Conservation (phyloP, 1,140 invertebrate species). For the Andricus grossulariae region DNA sequence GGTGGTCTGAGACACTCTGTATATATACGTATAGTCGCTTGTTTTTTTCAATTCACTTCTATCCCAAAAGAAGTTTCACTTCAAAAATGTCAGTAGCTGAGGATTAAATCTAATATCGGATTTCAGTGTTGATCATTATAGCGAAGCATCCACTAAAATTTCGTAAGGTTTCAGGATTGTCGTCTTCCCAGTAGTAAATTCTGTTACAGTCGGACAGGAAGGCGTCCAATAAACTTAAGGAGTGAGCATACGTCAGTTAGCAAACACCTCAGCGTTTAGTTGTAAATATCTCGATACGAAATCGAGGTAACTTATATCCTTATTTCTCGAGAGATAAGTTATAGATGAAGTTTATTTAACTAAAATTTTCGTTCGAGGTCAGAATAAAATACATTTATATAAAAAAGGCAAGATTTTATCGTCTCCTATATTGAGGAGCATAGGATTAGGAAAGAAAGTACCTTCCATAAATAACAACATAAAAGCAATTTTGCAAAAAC, state of each 20-base stretch:
- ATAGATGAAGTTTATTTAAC: constrained; percentile 11
- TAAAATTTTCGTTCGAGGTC: constrained; percentile 9
- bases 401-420: neutral
- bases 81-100: neutral
- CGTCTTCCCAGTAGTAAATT: constrained; percentile 24
- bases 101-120: constrained; percentile 10
- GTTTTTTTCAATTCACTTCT: no score
- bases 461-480: neutral
- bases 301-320: neutral
- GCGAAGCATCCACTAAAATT: neutral
- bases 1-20: no score
- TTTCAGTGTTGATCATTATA: neutral
- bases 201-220: neutral
- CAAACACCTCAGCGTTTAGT: constrained; percentile 19
- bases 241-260: constrained; percentile 4
- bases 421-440: neutral
- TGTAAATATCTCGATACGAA: constrained; percentile 23
- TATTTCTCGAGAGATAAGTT: neutral
- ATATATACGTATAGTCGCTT: no score
- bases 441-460: constrained; percentile 1
- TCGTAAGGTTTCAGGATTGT: neutral
- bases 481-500: constrained; percentile 14
- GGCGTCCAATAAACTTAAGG: constrained; percentile 22
- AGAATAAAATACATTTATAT: constrained; percentile 12
- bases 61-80: neutral